Evolutionary conservation across 1,140 invertebrate species (phyloP).

Genomic region (Chrysomallon squamiferum): DNA sequence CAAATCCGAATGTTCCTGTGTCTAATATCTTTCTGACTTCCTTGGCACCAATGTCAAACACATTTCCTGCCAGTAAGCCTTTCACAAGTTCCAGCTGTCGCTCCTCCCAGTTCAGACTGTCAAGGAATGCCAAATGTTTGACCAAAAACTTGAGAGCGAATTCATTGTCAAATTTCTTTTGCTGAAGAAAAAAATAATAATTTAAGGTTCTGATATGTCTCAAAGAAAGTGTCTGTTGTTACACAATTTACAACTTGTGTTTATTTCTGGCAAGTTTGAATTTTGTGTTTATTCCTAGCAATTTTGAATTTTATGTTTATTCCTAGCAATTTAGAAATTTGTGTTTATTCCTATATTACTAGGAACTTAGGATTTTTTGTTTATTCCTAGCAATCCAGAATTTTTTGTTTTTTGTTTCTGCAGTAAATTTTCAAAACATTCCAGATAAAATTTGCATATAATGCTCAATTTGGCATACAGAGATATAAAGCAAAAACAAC

Average conservation of each 20-base stretch:
- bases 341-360: no score
- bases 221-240: background rate
- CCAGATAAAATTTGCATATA: no score
- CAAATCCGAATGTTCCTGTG: conserved; percentile 77
- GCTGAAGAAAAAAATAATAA: conserved; percentile 54
- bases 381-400: no score
- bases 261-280: background rate
- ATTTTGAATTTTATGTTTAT: no score
- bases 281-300: background rate
- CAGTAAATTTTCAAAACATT: no score
- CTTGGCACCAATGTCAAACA: conserved; percentile 96
- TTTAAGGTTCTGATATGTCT: background rate
- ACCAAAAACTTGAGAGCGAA: conserved; percentile 68
- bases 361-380: no score
- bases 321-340: no score
- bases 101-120: conserved; percentile 66
- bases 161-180: conserved; percentile 77
- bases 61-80: conserved; percentile 81
- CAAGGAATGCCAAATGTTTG: conserved; percentile 66
- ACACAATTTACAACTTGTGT: background rate
- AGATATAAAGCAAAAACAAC: no score
- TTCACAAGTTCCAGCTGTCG: conserved; percentile 68
- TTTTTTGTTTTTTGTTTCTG: no score
- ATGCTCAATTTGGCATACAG: no score
- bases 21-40: conserved; percentile 86